Base-by-base conservation (phyloP, 2,797 vertebrate genomes). In the Gallinago nigripennis region DNA sequence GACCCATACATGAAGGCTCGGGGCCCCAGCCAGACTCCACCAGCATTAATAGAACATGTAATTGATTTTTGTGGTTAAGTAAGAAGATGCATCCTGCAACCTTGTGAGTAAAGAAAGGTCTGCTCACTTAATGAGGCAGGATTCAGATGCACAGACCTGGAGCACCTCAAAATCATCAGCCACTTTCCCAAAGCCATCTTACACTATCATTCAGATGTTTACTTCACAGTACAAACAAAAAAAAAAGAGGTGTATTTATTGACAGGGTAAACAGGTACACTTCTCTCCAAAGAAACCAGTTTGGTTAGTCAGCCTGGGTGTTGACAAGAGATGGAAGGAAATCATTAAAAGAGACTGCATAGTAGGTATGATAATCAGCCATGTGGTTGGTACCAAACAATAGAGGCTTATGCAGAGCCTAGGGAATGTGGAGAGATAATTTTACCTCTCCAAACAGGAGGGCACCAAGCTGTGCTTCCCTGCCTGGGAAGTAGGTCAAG, bases 401-500 rank as follows among this genome's bases (percentile, higher is more conserved):
- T 75, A 56, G 41, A 94, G 85, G 84, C 84, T 94, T 97, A 90
- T 48, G 50, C 8, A 3, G 58, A 83, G 89, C 88, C 69, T 50
- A n/a, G 93, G 82, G 95, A 97, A 93, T 63, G 91, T 37, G 46
- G 77, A 94, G 78, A 95, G 79, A 88, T 77, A 90, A 96, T 41
- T 92, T 93, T 92, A 86, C 95, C 91, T 97, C 92, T 95, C 94
- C 92, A 86, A 94, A 91, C 65, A 95, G 91, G 65, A 80, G 90
- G 92, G 88, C 77, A 94, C 71, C 91, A 84, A 86, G 86, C 89
- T 94, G 79, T 65, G 90, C 82, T 86, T 85, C 81, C 45, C 75
- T 51, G 24, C 88, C 93, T 97, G 95, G 89, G 92, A 98, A 98
- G 92, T 96, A 92, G 96, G 97, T 96, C 97, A 97, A 83, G 91